Percentiles rank a stretch among this genome's conserved stretches.
Evolutionary conservation across 2,888 invertebrate species (phyloP).

Genomic region (Nomada ruficornis): DNA sequence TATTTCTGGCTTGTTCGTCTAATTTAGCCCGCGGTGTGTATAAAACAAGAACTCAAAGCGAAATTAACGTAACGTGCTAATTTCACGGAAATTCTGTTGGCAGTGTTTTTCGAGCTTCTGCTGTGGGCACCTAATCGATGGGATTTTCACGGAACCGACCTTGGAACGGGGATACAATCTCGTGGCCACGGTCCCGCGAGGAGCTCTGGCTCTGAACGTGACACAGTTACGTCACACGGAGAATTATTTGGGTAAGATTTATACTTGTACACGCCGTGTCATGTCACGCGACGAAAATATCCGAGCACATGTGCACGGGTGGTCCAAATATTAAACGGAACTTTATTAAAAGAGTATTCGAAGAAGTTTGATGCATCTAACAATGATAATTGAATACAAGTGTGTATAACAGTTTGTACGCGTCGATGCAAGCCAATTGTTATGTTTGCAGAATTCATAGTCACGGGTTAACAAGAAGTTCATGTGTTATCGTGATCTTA

Average conservation of each 20-base stretch:
- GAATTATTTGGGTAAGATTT: constrained; percentile 91
- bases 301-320: not conserved
- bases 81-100: constrained; percentile 26
- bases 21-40: not conserved
- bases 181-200: constrained; percentile 92
- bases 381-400: too few species aligned
- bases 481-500: too few species aligned
- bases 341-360: too few species aligned
- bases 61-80: constrained; percentile 1
- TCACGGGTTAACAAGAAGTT: too few species aligned
- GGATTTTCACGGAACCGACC: constrained; percentile 92
- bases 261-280: constrained; percentile 1
- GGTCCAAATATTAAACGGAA: too few species aligned
- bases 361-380: too few species aligned
- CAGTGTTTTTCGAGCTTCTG: constrained; percentile 56
- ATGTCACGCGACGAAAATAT: constrained; percentile 3
- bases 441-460: too few species aligned
- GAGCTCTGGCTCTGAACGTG: constrained; percentile 94
- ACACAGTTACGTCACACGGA: constrained; percentile 92
- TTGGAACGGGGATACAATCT: constrained; percentile 93
- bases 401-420: too few species aligned
- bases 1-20: not conserved
- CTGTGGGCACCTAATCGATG: constrained; percentile 90
- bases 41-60: too few species aligned
- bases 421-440: too few species aligned